Evolutionary conservation across 2,113 vertebrate genomes (phyloP), one percentile per base, ranked within the genome.

Genomic region (Paradoxurus hermaphroditus): DNA sequence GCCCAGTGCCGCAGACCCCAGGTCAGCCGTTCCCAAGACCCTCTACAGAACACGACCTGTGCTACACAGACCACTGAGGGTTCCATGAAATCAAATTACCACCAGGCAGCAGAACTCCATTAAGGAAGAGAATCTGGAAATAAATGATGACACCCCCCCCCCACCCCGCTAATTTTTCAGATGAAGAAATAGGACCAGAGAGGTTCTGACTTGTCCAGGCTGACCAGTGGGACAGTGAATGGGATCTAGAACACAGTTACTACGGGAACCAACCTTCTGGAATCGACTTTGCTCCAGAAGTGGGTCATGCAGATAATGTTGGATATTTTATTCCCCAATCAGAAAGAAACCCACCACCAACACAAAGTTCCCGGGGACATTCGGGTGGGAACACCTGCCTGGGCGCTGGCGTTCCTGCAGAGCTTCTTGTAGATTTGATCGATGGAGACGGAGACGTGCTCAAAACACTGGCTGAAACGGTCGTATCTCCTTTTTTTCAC

Each of bases 361-460:
- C 5, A 59, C 51, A 14, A 39, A 41, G 23, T 19, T 53, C n/a
- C 90, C 63, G 41, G 2, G 12, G 41, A 73, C 7, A 75, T 18
- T 63, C 59, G 36, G 82, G 4, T 6, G 44, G 29, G 81, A 62
- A 1, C 18, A 98, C 98, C 92, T 93, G 99, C 99, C 99, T 99
- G 99, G 93, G 99, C 99, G 25, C 99, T 99, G 91, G 10, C 95
- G 98, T 99, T 99, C 91, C 98, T 99, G 98, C 99, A 99, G 23
- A 99, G 99, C 92, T 98, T 98, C 98, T 99, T 99, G 98, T 99
- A 99, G 98, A 99, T 99, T 77, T 99, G 98, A 97, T 99, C 99
- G 65, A 99, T 99, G 25, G 99, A 98, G 39, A 99, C 0, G 0
- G 98, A 99, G 90, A 99, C 98, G 0, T 99, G 99, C 93, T 99